phyloP scores from a whole-genome alignment of 2,797 vertebrate species.

The Halcyon badia region DNA sequence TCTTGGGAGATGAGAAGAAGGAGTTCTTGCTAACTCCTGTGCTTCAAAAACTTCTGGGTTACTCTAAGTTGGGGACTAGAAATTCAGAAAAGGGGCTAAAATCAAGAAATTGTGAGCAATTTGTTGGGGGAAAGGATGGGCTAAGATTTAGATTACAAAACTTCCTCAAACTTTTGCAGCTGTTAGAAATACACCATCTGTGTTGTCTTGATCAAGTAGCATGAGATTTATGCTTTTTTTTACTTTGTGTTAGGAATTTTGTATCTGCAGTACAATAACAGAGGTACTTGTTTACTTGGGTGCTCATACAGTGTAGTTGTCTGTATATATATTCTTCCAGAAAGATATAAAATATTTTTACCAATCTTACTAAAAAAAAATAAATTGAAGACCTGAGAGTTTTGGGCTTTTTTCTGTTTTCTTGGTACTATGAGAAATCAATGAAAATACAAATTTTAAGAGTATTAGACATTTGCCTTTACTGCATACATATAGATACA shows the following conservation, averaged over 20 bases:
- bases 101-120: background rate
- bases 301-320: rapidly evolving
- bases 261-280: background rate
- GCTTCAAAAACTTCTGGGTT: background rate
- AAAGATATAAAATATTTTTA: background rate
- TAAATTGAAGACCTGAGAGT: background rate
- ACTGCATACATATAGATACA: conserved; percentile 1
- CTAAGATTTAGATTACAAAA: background rate
- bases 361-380: background rate
- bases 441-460: background rate
- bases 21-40: background rate
- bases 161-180: background rate
- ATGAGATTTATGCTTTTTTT: background rate
- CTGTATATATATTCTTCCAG: background rate
- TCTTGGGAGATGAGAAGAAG: background rate
- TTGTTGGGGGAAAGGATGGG: background rate
- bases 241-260: background rate
- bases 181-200: background rate
- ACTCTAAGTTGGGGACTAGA: background rate
- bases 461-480: conserved; percentile 32
- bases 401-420: background rate
- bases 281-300: background rate
- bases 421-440: background rate
- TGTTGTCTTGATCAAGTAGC: background rate
- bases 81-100: background rate